Conservation (phyloP, 2,113 vertebrate genomes). For the Phasianus colchicus region DNA sequence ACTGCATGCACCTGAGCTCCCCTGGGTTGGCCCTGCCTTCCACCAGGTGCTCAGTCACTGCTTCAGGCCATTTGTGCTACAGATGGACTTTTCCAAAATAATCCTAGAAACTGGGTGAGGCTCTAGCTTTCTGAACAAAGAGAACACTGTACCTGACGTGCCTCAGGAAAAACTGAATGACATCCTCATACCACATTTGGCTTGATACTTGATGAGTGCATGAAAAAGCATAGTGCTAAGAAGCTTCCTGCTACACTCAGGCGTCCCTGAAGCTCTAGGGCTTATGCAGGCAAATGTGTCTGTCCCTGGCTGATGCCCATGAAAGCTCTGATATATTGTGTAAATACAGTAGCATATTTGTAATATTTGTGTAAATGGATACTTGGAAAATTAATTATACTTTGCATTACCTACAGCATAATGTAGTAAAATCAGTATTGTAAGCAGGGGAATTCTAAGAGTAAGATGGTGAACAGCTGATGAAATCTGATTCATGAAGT, state of each 20-base stretch:
- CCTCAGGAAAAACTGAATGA: background rate
- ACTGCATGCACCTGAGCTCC: too few relatives aligned
- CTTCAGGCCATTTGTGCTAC: too few relatives aligned
- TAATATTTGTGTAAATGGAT: background rate
- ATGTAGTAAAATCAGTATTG: background rate
- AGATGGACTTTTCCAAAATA: background rate
- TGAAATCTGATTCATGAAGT: background rate
- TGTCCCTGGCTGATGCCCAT: background rate
- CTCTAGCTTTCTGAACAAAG: background rate
- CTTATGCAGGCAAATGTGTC: background rate
- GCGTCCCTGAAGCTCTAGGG: background rate
- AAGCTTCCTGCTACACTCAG: background rate
- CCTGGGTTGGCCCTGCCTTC: too few relatives aligned
- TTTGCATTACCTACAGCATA: background rate
- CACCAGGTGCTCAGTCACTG: too few relatives aligned
- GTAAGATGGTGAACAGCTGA: background rate
- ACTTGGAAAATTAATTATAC: background rate
- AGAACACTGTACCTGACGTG: background rate
- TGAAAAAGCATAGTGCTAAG: background rate
- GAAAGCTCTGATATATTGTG: background rate
- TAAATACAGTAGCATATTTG: background rate
- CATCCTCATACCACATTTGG: background rate
- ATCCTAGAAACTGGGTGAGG: background rate
- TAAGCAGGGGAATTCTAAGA: background rate
- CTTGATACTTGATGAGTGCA: background rate